Evolutionary conservation across 2,797 vertebrate species (phyloP).

Genomic region (Sternarchorhynchus goeldii): DNA sequence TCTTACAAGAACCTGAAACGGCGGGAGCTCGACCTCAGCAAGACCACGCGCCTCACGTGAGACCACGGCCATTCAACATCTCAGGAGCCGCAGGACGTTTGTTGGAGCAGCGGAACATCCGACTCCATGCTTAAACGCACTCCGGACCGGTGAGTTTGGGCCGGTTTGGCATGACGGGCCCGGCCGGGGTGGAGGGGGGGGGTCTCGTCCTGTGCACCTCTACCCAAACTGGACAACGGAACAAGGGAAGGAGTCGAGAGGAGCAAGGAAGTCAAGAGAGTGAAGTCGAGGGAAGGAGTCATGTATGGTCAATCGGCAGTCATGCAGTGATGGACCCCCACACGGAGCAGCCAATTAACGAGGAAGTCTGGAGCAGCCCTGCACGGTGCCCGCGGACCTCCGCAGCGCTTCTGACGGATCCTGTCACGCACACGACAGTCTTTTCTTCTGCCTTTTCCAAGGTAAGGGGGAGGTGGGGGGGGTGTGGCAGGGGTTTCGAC

Average conservation of each 20-base stretch:
- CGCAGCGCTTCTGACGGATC: slow-evolving; percentile 57
- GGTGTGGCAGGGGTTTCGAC: neutral
- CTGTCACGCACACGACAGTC: slow-evolving; percentile 38
- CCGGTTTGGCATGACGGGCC: too few relatives aligned
- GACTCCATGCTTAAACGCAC: too few relatives aligned
- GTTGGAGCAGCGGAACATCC: too few relatives aligned
- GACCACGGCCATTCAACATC: neutral
- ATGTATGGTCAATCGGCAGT: too few relatives aligned
- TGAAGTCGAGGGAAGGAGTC: too few relatives aligned
- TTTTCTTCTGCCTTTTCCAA: slow-evolving; percentile 13
- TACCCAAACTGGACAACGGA: too few relatives aligned
- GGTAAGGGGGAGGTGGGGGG: slow-evolving; percentile 30
- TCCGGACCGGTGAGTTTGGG: too few relatives aligned
- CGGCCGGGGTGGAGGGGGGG: too few relatives aligned
- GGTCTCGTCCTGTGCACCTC: too few relatives aligned
- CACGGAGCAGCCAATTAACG: slow-evolving; percentile 65
- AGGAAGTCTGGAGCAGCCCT: slow-evolving; percentile 41
- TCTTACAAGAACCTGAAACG: slow-evolving; percentile 20
- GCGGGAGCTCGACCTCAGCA: neutral
- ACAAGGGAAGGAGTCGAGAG: too few relatives aligned
- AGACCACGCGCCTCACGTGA: neutral
- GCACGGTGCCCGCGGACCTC: slow-evolving; percentile 52
- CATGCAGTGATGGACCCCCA: neutral
- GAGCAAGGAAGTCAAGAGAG: too few relatives aligned
- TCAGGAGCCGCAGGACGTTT: neutral